Percentiles rank a stretch among this genome's conserved stretches.
Evolutionary conservation across 2,797 vertebrate species (phyloP).

Genomic region (Pangasius macronema): DNA sequence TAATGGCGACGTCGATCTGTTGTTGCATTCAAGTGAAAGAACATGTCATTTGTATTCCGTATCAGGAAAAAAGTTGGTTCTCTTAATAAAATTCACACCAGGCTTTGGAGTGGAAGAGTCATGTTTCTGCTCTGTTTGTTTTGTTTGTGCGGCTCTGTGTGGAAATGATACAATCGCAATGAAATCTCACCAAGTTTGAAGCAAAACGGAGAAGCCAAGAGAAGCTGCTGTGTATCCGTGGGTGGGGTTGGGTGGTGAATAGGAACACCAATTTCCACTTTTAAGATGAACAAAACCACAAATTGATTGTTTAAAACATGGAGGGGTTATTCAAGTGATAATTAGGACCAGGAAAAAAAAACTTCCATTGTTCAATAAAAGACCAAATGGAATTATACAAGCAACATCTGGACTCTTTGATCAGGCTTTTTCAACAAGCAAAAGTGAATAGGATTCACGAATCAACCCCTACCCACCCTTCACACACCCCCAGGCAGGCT

Average conservation of each 20-base stretch:
- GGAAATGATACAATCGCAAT: slow-evolving; percentile 1
- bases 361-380: slow-evolving; percentile 32
- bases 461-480: slow-evolving; percentile 49
- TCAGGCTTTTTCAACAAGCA: slow-evolving; percentile 50
- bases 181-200: slow-evolving; percentile 30
- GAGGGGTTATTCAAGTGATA: slow-evolving; percentile 10
- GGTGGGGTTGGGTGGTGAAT: background rate
- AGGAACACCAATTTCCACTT: slow-evolving; percentile 8
- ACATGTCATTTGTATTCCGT: background rate
- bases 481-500: slow-evolving; percentile 63
- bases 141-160: background rate
- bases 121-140: too few species aligned
- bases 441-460: slow-evolving; percentile 63
- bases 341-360: slow-evolving; percentile 13
- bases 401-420: slow-evolving; percentile 57
- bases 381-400: slow-evolving; percentile 36
- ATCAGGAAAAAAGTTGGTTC: background rate
- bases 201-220: slow-evolving; percentile 58
- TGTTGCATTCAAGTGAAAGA: slow-evolving; percentile 20
- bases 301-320: slow-evolving; percentile 32
- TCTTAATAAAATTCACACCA: background rate
- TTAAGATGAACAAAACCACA: slow-evolving; percentile 18
- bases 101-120: background rate
- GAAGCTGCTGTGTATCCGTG: slow-evolving; percentile 56
- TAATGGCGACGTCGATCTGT: background rate